These are phyloP conservation scores for Prunella strophiata DNA, from an alignment of 2,797 vertebrate species.

Conservation along the genomic window DNA sequence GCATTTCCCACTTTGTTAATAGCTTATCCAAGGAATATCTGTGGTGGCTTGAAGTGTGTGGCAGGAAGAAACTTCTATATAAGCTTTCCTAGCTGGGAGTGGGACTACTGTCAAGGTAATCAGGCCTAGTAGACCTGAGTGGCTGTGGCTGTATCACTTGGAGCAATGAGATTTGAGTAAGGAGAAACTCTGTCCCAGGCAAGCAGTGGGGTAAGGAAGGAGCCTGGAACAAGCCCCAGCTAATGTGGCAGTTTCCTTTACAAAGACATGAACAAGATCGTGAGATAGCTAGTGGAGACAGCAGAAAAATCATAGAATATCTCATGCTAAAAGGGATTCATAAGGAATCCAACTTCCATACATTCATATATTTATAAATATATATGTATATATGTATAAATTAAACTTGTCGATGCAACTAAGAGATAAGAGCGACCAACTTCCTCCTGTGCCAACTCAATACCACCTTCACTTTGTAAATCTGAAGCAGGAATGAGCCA, in stretches of 20 bases:
- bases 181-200: neutral
- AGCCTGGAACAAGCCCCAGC: neutral
- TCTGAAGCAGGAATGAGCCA: neutral
- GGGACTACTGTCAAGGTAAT: neutral
- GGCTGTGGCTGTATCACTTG: neutral
- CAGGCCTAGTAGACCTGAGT: neutral
- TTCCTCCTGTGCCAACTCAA: neutral
- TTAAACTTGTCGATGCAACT: neutral
- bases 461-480: neutral
- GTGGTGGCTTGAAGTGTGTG: neutral
- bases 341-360: neutral
- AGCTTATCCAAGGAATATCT: neutral
- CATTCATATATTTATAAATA: too few species aligned
- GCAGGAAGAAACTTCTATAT: neutral
- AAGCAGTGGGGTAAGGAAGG: neutral
- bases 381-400: too few species aligned
- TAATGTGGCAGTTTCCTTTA: neutral
- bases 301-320: neutral
- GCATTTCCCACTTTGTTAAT: neutral
- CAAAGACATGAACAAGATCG: neutral
- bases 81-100: neutral
- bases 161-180: rapidly evolving
- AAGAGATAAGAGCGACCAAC: neutral
- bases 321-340: neutral
- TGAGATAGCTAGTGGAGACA: neutral